phyloP scores from a whole-genome alignment of 2,113 vertebrate genomes.

The Muntiacus muntjak region DNA sequence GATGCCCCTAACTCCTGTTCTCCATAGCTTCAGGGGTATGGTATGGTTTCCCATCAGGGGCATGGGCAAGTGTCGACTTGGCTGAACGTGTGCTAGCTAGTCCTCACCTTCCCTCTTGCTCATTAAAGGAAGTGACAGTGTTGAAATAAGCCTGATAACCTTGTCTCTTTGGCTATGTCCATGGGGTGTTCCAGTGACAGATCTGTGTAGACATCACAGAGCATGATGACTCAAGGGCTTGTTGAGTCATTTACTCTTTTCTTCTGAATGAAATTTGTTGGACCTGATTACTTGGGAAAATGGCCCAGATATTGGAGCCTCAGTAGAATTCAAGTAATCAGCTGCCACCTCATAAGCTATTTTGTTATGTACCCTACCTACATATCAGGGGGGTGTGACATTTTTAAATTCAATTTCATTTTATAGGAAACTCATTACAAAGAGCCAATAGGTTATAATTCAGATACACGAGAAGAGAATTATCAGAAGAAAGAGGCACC shows the following conservation, averaged over 20 bases:
- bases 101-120: neutral
- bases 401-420: neutral
- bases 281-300: neutral
- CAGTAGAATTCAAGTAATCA: neutral
- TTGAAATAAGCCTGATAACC: neutral
- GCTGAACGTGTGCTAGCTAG: neutral
- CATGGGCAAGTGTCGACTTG: neutral
- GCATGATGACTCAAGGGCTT: neutral
- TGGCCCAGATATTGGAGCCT: neutral
- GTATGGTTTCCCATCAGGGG: neutral
- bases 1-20: rapidly evolving
- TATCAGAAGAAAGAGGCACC: neutral
- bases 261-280: neutral
- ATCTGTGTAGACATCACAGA: neutral
- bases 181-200: neutral
- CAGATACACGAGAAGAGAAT: neutral
- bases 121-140: neutral
- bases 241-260: neutral
- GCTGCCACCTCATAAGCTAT: neutral
- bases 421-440: neutral
- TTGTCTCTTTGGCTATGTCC: neutral
- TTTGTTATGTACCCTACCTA: neutral
- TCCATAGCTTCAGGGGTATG: neutral
- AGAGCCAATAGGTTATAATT: neutral
- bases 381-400: neutral